These are phyloP conservation scores for Balaeniceps rex DNA, from an alignment of 2,113 vertebrate species.

Conservation along the genomic window DNA sequence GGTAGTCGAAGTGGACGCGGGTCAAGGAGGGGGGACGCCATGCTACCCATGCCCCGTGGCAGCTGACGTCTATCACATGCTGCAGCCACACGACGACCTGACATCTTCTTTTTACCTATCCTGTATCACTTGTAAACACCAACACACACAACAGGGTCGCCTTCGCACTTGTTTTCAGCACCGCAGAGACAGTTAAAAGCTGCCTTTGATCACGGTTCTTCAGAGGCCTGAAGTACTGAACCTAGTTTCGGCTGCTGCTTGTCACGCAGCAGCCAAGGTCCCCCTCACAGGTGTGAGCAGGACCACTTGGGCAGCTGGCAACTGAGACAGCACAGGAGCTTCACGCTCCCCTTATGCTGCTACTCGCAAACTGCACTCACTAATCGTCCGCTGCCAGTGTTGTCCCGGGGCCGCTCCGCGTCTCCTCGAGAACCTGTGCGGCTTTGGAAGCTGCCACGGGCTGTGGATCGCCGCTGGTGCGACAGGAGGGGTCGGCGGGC, in stretches of 20 bases:
- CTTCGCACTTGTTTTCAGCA: background rate
- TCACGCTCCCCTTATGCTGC: background rate
- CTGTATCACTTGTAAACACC: conserved; percentile 34
- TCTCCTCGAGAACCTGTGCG: background rate
- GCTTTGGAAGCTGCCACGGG: background rate
- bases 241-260: background rate
- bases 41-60: conserved; percentile 54
- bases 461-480: background rate
- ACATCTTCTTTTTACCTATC: conserved; percentile 68
- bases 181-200: background rate
- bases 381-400: background rate
- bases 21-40: conserved; percentile 52
- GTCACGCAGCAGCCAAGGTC: background rate
- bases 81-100: conserved; percentile 53
- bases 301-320: background rate
- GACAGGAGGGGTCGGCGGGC: background rate
- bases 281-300: background rate
- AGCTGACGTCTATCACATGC: conserved; percentile 54
- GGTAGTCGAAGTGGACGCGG: conserved; percentile 52
- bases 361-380: background rate
- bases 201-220: background rate
- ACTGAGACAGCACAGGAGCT: background rate
- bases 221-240: background rate
- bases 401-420: background rate
- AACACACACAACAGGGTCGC: background rate